phyloP scores from a whole-genome alignment of 2,888 invertebrate species.

The Eilema sororculum region DNA sequence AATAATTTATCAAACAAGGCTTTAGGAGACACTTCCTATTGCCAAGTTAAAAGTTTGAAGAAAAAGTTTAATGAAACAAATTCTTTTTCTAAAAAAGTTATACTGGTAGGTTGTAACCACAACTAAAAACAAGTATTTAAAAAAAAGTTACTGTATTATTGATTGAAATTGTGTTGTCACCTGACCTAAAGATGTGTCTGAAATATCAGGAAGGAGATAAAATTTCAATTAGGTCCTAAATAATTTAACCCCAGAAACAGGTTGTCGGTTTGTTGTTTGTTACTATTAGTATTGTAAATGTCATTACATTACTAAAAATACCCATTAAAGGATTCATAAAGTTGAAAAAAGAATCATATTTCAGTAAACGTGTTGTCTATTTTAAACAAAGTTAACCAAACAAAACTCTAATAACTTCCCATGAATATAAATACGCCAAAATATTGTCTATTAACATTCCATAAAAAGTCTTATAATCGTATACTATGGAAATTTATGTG shows the following conservation, averaged over 20 bases:
- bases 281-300: too few species aligned
- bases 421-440: slow-evolving; percentile 23
- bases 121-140: too few species aligned
- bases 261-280: too few species aligned
- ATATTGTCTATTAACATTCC: slow-evolving; percentile 37
- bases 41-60: neutral
- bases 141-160: too few species aligned
- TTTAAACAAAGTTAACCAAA: slow-evolving; percentile 14
- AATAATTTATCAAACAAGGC: neutral
- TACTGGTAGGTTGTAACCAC: neutral
- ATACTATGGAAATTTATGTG: slow-evolving; percentile 54
- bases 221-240: too few species aligned
- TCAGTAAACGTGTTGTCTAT: neutral
- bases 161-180: too few species aligned
- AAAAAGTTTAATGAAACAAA: neutral
- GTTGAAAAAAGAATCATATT: too few species aligned
- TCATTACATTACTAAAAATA: neutral
- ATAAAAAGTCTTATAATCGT: slow-evolving; percentile 46
- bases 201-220: too few species aligned
- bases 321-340: neutral
- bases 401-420: slow-evolving; percentile 31
- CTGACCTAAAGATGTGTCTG: too few species aligned
- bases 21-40: neutral
- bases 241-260: too few species aligned
- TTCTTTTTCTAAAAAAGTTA: neutral